Base-by-base conservation (phyloP, 2,797 vertebrate species). In the Tarsius wallacei region DNA sequence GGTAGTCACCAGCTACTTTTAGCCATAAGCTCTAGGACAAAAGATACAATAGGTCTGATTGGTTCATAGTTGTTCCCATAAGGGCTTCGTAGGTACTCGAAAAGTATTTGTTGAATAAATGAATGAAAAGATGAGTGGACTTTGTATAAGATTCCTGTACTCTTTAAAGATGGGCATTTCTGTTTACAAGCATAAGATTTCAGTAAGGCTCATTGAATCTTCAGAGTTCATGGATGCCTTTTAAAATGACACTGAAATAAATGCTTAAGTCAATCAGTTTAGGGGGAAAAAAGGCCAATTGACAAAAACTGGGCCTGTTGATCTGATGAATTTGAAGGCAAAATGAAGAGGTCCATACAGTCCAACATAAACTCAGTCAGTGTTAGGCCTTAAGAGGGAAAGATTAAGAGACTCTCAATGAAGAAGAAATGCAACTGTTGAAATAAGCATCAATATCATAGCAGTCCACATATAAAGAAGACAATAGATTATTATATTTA, bases 271-370 rank as follows among this genome's bases (percentile, higher is more conserved):
- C 14, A 93, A 47, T 91, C 16, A 70, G 55, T 16, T 90, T 78
- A 88, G 15, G 76, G 49, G 81, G 76, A 85, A 76, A 96, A 94
- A 81, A 87, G 59, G 19, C 15, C 53, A 87, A 84, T 90, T 94
- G 84, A 51, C 57, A n/a, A 80, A 90, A 81, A 88, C 1, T 47
- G 26, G 42, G 8, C 2, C 59, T 55, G 14, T 33, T 86, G 59
- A 88, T 88, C 61, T 85, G 82, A 93, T 80, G 5, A 42, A 80
- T 90, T 96, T 59, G 5, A 94, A 90, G 77, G 31, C 11, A 87
- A 55, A 94, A 81, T 90, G 14, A 95, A 87, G 64, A 87, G 17
- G 57, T 87, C 9, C n/a, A 42, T 66, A 15, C 0, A 91, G 59
- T 3, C 6, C 2, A 22, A 73, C 13, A 5, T 68, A 70, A n/a